These are phyloP conservation scores for Simalia tracyae DNA, from an alignment of 2,797 vertebrate species.

Conservation along the genomic window DNA sequence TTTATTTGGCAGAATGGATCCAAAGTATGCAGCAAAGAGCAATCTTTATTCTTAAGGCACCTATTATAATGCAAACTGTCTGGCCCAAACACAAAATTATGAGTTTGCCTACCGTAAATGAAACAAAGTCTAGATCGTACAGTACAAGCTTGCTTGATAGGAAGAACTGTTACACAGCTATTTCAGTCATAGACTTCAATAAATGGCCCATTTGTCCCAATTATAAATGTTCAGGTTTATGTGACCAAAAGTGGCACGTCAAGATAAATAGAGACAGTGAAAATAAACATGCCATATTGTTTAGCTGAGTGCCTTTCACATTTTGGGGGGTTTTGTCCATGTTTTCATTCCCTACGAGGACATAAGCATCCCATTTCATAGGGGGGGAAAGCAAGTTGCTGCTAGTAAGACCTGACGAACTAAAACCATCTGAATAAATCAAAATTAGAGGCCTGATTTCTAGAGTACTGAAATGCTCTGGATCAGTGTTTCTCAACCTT, in stretches of 20 bases:
- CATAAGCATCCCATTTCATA: conserved; percentile 63
- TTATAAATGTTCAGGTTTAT: conserved; percentile 44
- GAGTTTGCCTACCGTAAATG: not conserved
- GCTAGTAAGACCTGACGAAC: conserved; percentile 38
- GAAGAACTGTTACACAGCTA: conserved; percentile 46
- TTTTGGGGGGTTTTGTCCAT: conserved; percentile 66
- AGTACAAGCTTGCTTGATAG: conserved; percentile 23
- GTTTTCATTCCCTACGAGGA: conserved; percentile 68
- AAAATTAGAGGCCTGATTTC: conserved; percentile 59
- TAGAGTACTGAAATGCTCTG: conserved; percentile 54
- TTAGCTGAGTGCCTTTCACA: conserved; percentile 57
- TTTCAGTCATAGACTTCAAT: conserved; percentile 24
- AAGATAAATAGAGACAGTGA: conserved; percentile 40
- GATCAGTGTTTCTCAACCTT: too few species aligned
- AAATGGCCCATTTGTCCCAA: conserved; percentile 57
- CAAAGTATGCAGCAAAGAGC: conserved; percentile 15
- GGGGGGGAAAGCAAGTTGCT: conserved; percentile 46
- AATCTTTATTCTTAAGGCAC: conserved; percentile 4
- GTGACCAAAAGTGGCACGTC: conserved; percentile 18
- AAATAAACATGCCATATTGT: conserved; percentile 50
- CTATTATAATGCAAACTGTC: conserved; percentile 24
- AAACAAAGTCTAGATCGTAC: conserved; percentile 33
- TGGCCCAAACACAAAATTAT: not conserved
- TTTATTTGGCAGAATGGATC: not conserved
- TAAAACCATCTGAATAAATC: conserved; percentile 51